Evolutionary conservation across 2,113 vertebrate genomes (phyloP).

Genomic region (Morphnarchus princeps): DNA sequence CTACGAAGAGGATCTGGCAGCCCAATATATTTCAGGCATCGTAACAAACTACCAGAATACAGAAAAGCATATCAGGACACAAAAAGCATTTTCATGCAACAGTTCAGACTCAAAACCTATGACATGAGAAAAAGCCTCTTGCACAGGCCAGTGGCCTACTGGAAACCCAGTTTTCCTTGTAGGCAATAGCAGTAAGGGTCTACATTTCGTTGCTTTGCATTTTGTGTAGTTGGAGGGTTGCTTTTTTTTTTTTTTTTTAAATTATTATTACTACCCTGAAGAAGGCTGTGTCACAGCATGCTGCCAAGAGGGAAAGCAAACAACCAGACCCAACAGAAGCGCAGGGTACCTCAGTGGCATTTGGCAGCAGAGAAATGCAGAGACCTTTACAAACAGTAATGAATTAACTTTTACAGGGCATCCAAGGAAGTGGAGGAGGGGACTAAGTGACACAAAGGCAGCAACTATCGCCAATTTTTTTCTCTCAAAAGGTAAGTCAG

Average conservation of each 20-base stretch:
- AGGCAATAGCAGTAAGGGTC: not conserved
- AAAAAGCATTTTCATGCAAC: not conserved
- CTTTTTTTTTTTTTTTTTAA: too few species aligned
- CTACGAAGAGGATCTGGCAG: not conserved
- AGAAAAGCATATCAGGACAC: not conserved
- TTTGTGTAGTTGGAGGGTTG: not conserved
- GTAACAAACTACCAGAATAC: not conserved
- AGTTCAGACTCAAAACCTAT: not conserved
- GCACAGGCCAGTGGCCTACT: not conserved
- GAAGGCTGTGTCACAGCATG: not conserved
- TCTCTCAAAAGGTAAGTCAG: not conserved
- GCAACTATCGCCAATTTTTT: not conserved
- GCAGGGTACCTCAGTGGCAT: not conserved
- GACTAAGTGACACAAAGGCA: not conserved
- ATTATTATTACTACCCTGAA: not conserved
- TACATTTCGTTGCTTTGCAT: accelerated
- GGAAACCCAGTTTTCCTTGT: not conserved
- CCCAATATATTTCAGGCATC: not conserved
- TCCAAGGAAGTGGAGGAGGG: not conserved
- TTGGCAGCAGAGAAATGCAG: not conserved
- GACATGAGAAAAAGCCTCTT: not conserved
- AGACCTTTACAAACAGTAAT: not conserved
- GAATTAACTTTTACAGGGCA: conserved; percentile 29
- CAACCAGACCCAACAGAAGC: not conserved
- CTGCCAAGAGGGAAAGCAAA: conserved; percentile 3